Evolutionary conservation across 2,888 invertebrate genomes (phyloP).

Genomic region (Amblyjoppa proteus): DNA sequence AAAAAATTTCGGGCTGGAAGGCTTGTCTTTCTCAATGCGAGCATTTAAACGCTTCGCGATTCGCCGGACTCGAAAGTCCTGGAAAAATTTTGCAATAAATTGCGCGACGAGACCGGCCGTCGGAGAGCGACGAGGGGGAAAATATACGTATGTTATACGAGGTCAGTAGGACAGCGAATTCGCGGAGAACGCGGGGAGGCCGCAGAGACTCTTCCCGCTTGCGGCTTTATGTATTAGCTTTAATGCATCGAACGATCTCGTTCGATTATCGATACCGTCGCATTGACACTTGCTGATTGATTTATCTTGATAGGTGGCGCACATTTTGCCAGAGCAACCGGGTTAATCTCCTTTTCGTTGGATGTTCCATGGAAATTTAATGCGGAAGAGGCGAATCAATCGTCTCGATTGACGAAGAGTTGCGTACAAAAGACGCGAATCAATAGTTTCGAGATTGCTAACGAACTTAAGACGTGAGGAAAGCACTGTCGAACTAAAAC

Average conservation of each 20-base stretch:
- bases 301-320: background rate
- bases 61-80: conserved; percentile 61
- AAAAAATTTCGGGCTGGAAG: conserved; percentile 26
- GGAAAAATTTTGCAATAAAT: conserved; percentile 61
- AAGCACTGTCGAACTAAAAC: no score
- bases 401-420: no score
- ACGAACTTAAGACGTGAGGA: no score
- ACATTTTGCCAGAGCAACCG: no score
- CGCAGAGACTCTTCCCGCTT: conserved; percentile 40
- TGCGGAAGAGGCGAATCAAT: no score
- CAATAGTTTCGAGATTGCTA: no score
- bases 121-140: conserved; percentile 35
- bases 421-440: no score
- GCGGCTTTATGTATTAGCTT: conserved; percentile 7
- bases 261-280: background rate
- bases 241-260: background rate
- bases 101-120: conserved; percentile 37
- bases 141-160: conserved; percentile 64
- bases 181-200: conserved; percentile 47
- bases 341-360: no score
- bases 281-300: background rate
- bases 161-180: conserved; percentile 70
- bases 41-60: conserved; percentile 42
- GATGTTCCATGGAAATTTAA: no score
- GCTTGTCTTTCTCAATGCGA: conserved; percentile 49